A percentile compares a stretch with the other conserved stretches of the same genome.
These are phyloP conservation scores for Saturnia pavonia DNA, from an alignment of 2,888 invertebrate species.

Conservation along the genomic window DNA sequence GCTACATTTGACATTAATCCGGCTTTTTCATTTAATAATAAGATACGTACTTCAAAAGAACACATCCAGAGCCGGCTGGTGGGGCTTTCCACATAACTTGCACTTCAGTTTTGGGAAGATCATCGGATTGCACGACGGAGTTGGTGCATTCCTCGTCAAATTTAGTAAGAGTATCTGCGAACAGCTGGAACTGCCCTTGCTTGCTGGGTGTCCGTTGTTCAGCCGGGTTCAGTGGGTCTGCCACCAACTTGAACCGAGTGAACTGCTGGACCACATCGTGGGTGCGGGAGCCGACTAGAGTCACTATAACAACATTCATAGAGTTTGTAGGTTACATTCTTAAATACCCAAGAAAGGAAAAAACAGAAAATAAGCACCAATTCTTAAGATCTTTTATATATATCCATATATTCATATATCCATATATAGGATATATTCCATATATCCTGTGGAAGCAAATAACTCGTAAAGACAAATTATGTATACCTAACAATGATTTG, in stretches of 20 bases:
- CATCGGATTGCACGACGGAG: slow-evolving; percentile 90
- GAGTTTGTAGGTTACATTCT: neutral
- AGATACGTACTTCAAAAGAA: slow-evolving; percentile 87
- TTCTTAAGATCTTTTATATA: neutral
- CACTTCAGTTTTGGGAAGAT: slow-evolving; percentile 90
- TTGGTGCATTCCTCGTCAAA: slow-evolving; percentile 93
- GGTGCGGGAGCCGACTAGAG: slow-evolving; percentile 85
- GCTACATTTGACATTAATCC: no score
- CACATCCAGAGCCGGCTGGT: slow-evolving; percentile 91
- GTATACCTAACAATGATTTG: no score
- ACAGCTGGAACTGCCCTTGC: slow-evolving; percentile 77
- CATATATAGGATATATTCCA: no score
- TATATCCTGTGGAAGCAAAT: no score
- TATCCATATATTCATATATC: no score
- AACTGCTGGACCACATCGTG: slow-evolving; percentile 87
- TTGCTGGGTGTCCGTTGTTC: slow-evolving; percentile 52
- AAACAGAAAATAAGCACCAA: neutral
- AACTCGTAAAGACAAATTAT: no score
- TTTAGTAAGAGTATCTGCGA: slow-evolving; percentile 81
- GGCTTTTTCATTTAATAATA: no score
- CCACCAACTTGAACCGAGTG: slow-evolving; percentile 88
- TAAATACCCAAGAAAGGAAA: neutral
- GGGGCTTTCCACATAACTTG: slow-evolving; percentile 96
- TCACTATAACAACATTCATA: slow-evolving; percentile 69
- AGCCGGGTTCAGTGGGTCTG: slow-evolving; percentile 83